phyloP scores from a whole-genome alignment of 1,140 invertebrate species.

The Drosophila trapezifrons region DNA sequence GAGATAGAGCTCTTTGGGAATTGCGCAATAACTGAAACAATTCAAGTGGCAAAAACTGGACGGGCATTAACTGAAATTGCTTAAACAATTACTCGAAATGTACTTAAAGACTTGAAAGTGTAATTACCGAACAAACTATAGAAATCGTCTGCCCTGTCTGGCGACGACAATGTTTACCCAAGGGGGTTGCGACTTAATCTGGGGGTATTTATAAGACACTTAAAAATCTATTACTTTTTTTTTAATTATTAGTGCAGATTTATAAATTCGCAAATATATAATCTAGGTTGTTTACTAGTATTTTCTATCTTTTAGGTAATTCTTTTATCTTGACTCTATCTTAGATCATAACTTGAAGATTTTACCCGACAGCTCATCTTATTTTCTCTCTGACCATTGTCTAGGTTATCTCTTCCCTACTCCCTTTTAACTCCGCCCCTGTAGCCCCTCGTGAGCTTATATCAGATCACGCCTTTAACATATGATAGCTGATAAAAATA shows the following conservation, averaged over 20 bases:
- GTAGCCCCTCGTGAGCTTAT: slow-evolving; percentile 11
- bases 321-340: background rate
- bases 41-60: slow-evolving; percentile 19
- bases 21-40: slow-evolving; percentile 52
- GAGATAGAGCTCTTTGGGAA: slow-evolving; percentile 22
- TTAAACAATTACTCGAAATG: slow-evolving; percentile 46
- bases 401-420: background rate
- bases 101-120: slow-evolving; percentile 42
- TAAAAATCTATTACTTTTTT: background rate
- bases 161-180: background rate
- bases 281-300: background rate
- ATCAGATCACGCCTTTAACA: slow-evolving; percentile 39
- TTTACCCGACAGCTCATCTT: background rate
- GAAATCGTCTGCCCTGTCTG: slow-evolving; percentile 21
- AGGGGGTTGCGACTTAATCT: background rate
- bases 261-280: background rate
- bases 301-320: background rate
- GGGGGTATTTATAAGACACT: background rate
- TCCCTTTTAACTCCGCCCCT: slow-evolving; percentile 6
- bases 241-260: background rate
- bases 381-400: background rate
- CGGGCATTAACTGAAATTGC: slow-evolving; percentile 38
- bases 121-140: slow-evolving; percentile 50
- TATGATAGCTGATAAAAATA: slow-evolving; percentile 47
- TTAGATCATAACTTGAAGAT: background rate